A percentile compares a stretch with the other conserved stretches of the same genome.
phyloP scores from a whole-genome alignment of 2,797 vertebrate species.

The Enteromius argenteus region DNA sequence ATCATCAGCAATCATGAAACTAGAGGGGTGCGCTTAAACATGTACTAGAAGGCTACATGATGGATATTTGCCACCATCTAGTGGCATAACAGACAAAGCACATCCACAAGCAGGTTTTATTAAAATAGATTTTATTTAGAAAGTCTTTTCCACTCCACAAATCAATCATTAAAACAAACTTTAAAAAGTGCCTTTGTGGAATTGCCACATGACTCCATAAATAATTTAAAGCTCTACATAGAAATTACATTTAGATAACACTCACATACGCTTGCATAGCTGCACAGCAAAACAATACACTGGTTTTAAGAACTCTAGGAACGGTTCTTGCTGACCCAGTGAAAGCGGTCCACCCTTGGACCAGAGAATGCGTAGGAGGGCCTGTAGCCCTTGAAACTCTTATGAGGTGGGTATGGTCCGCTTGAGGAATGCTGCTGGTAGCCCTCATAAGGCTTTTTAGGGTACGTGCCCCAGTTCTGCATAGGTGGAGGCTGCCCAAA shows the following conservation, averaged over 20 bases:
- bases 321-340: conserved; percentile 90
- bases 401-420: conserved; percentile 72
- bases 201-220: conserved; percentile 36
- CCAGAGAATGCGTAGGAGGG: conserved; percentile 74
- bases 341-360: conserved; percentile 88
- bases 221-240: conserved; percentile 48
- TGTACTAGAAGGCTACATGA: background rate
- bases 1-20: background rate
- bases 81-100: background rate
- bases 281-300: background rate
- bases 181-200: conserved; percentile 48
- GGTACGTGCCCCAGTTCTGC: conserved; percentile 81
- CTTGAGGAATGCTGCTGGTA: conserved; percentile 67
- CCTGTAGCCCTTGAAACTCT: conserved; percentile 75
- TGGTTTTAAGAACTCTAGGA: conserved; percentile 63
- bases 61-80: conserved; percentile 38
- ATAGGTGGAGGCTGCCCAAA: conserved; percentile 70
- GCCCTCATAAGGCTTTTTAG: conserved; percentile 77
- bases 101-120: background rate
- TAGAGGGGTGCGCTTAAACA: background rate
- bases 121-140: conserved; percentile 57
- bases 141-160: conserved; percentile 40
- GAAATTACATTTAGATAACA: conserved; percentile 10
- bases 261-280: conserved; percentile 19
- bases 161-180: conserved; percentile 46